phyloP scores from a whole-genome alignment of 37 sponge, comb jelly and placozoan genomes.

The Theonella swinhoei region DNA sequence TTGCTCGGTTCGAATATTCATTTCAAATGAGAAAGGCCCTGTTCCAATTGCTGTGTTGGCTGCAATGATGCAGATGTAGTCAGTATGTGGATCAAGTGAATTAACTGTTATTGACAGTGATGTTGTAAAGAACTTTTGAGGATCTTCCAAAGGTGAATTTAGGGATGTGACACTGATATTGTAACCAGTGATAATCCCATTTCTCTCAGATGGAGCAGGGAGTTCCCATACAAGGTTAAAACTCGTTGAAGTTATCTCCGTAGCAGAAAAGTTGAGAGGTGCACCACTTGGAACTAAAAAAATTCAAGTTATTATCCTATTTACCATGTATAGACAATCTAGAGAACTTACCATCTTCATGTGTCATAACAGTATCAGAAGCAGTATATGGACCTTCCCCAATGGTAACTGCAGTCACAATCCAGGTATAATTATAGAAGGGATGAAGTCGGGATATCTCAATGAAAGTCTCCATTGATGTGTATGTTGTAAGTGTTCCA shows the following conservation, averaged over 20 bases:
- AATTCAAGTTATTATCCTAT: too few relatives aligned
- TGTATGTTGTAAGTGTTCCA: neutral
- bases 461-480: neutral
- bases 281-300: neutral
- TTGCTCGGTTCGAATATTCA: conserved; percentile 10
- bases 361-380: neutral
- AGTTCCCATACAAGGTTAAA: conserved; percentile 4
- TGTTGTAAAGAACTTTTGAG: neutral
- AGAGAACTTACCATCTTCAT: neutral
- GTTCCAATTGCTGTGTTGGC: conserved; percentile 16
- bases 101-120: neutral
- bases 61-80: conserved; percentile 18
- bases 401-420: conserved; percentile 6
- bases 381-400: neutral
- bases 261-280: neutral
- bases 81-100: conserved; percentile 34
- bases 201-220: conserved; percentile 10
- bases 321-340: too few relatives aligned
- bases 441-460: neutral
- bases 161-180: neutral
- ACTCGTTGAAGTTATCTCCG: neutral
- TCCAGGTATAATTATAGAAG: neutral
- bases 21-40: conserved; percentile 8
- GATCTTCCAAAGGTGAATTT: neutral
- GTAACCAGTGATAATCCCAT: conserved; percentile 39